phyloP scores from a whole-genome alignment of 2,888 invertebrate species.

The Ametastegia equiseti region DNA sequence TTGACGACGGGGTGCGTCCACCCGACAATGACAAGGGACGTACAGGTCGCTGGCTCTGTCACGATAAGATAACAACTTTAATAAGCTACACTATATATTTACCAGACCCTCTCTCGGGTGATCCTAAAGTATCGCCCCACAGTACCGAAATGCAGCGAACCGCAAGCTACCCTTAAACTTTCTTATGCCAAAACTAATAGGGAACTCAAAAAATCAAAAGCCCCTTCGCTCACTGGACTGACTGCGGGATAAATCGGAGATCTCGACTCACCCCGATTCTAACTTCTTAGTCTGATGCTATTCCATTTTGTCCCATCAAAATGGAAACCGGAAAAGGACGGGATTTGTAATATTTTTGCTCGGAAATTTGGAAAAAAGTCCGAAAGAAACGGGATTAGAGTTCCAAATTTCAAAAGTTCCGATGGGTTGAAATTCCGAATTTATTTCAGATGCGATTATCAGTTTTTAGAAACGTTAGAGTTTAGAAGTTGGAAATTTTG shows the following conservation, averaged over 20 bases:
- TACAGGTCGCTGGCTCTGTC: slow-evolving; percentile 7
- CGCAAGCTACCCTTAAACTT: slow-evolving; percentile 17
- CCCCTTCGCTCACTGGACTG: slow-evolving; percentile 2
- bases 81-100: slow-evolving; percentile 43
- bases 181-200: background rate
- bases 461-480: too few relatives aligned
- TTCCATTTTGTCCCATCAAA: background rate
- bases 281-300: background rate
- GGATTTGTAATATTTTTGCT: background rate
- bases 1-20: slow-evolving; percentile 42
- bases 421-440: too few relatives aligned
- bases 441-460: too few relatives aligned
- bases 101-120: background rate
- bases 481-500: too few relatives aligned
- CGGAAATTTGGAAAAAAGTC: too few relatives aligned
- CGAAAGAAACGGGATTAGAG: too few relatives aligned
- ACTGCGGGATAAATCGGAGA: slow-evolving; percentile 14
- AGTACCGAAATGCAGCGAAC: background rate
- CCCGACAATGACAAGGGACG: slow-evolving; percentile 49
- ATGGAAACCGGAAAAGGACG: background rate
- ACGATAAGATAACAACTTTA: slow-evolving; percentile 50
- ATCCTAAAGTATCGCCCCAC: background rate
- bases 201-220: slow-evolving; percentile 10
- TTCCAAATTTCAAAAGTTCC: too few relatives aligned
- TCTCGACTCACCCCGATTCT: background rate